phyloP scores from a whole-genome alignment of 2,888 invertebrate genomes.

The Pollenia angustigena region DNA sequence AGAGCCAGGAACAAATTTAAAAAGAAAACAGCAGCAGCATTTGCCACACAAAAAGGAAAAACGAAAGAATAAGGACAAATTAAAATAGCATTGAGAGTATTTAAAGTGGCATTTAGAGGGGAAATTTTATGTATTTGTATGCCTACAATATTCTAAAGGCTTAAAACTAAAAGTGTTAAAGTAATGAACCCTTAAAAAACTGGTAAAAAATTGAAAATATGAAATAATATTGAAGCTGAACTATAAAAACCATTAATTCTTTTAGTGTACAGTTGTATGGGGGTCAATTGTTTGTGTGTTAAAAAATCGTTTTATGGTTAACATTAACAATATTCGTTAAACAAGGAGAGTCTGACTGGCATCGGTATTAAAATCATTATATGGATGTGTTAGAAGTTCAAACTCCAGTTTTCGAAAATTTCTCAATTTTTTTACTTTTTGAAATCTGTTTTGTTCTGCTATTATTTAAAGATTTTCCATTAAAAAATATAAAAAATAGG shows the following conservation, averaged over 20 bases:
- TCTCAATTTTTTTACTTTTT: too few relatives aligned
- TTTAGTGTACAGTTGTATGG: background rate
- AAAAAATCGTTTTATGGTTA: too few relatives aligned
- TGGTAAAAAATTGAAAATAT: background rate
- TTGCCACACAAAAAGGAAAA: conserved; percentile 47
- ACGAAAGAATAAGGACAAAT: conserved; percentile 61
- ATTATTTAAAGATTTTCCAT: too few relatives aligned
- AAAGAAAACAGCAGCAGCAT: conserved; percentile 21
- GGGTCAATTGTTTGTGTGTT: background rate
- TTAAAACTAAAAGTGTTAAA: conserved; percentile 3
- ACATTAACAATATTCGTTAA: too few relatives aligned
- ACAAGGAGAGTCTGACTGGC: too few relatives aligned
- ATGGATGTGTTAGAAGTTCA: too few relatives aligned
- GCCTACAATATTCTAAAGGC: too few relatives aligned
- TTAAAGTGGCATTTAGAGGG: conserved; percentile 30
- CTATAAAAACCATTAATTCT: background rate
- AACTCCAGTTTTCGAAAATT: too few relatives aligned
- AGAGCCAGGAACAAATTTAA: background rate
- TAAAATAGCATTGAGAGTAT: conserved; percentile 48
- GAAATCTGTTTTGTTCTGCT: too few relatives aligned
- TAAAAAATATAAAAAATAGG: too few relatives aligned
- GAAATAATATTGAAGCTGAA: background rate
- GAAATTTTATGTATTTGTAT: too few relatives aligned
- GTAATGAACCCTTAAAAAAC: conserved; percentile 9
- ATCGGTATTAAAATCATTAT: too few relatives aligned